Evolutionary conservation across 2,797 vertebrate species (phyloP), one percentile per base, ranked within the genome.

Genomic region (Paratrypauchen microcephalus): DNA sequence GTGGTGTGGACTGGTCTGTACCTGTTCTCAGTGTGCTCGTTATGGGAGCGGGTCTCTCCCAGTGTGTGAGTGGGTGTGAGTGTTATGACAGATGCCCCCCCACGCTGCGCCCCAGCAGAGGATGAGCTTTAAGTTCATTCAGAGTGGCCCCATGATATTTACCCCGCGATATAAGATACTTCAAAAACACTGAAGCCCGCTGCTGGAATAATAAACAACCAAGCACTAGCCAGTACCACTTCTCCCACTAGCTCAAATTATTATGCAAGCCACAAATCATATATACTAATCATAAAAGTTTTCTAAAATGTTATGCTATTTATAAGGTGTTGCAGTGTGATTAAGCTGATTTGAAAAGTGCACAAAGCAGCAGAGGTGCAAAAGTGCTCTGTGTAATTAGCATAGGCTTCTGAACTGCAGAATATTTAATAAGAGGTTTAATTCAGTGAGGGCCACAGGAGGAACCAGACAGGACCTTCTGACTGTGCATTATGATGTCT

Each of bases 31-130:
- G 66, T 74, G 55, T 75, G 74, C 79, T 64, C 75, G 36, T 36
- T 55, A 68, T 67, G 19, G 56, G 24, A 36, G 30, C 19, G 9
- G 55, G 19, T 74, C 75, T 57, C 70, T 65, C 58, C 70, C 75
- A 55, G 65, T 75, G 78, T 45, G 70, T 65, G 67, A 58, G 23
- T 71, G 65, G 71, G 65, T 64, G 63, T 61, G 63, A 75, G 84
- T 91, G 81, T 90, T 90, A 72, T 90, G 84, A 88, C 89, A 90
- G 90, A 90, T 91, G 89, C 82, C 66, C 65, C 54, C 73, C 69
- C 89, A 85, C 39, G 89, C 86, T 89, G 90, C 68, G 77, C 86
- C 84, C 70, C 87, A 90, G 89, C 79, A 73, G 88, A 84, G 64
- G 72, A 75, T 21, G 6, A 64, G 81, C 77, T 82, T 74, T 74